A percentile compares a stretch with the other conserved stretches of the same genome.
Conservation (phyloP, 35 echinoderm and acorn worm species). For the Strongylocentrotus purpuratus region DNA sequence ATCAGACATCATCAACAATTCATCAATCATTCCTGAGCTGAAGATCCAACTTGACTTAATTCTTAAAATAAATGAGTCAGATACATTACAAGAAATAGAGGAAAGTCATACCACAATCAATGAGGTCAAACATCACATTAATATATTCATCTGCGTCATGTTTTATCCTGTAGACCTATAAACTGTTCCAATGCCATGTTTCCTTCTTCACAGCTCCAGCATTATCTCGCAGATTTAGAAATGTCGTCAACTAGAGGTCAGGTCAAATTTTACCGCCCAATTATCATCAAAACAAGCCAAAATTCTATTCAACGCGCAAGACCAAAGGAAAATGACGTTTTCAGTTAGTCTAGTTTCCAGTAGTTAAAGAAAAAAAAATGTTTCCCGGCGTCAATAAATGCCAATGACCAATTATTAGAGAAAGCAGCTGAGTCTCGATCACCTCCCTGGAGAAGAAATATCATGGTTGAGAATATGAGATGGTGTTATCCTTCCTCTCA, state of each 20-base stretch:
- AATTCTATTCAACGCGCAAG: not conserved
- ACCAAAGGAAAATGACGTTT: not conserved
- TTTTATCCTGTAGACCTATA: not conserved
- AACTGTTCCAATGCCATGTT: not conserved
- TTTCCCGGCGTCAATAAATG: too few relatives aligned
- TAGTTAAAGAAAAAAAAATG: too few relatives aligned
- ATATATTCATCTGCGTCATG: not conserved
- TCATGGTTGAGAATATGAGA: too few relatives aligned
- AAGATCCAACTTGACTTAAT: too few relatives aligned
- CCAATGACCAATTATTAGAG: too few relatives aligned
- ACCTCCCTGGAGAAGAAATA: too few relatives aligned
- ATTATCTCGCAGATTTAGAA: not conserved
- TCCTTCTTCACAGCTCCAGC: not conserved
- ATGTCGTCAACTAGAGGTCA: not conserved
- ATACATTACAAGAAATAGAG: not conserved
- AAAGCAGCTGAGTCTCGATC: too few relatives aligned
- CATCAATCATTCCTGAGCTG: too few relatives aligned
- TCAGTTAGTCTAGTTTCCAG: too few relatives aligned
- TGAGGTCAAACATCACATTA: not conserved
- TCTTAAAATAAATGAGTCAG: too few relatives aligned
- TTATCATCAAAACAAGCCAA: not conserved
- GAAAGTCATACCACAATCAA: not conserved
- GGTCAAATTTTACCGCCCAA: not conserved
- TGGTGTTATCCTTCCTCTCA: too few relatives aligned
- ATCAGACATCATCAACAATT: too few relatives aligned